A percentile compares a stretch with the other conserved stretches of the same genome.
phyloP scores from a whole-genome alignment of 2,113 vertebrate species.

The Oxygymnocypris stewartii region DNA sequence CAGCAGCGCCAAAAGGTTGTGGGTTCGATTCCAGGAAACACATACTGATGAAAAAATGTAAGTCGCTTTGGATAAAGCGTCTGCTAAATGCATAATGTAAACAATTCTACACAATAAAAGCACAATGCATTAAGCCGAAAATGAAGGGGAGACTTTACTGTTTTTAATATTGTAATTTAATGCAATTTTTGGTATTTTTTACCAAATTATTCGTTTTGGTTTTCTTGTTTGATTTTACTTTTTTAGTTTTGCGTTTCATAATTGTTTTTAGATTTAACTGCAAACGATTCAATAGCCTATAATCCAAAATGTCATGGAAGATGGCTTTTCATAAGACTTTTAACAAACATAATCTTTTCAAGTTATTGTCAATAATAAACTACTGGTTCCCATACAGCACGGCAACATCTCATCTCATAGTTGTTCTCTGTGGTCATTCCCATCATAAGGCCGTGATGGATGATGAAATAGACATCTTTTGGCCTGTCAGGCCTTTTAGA shows the following conservation, averaged over 20 bases:
- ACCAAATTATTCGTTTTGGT: no score
- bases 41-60: no score
- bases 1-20: no score
- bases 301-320: background rate
- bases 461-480: slow-evolving; percentile 60
- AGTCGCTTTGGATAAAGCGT: no score
- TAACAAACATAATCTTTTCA: no score
- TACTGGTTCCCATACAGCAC: no score
- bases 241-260: background rate
- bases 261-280: background rate
- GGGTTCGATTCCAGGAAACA: no score
- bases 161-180: background rate
- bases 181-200: background rate
- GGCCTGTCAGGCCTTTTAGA: slow-evolving; percentile 57
- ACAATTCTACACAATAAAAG: background rate
- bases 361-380: no score
- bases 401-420: background rate
- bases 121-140: background rate
- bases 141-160: background rate
- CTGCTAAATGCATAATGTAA: background rate
- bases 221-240: background rate
- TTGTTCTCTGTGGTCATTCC: slow-evolving; percentile 31
- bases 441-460: slow-evolving; percentile 73
- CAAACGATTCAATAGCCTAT: background rate
- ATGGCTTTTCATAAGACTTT: background rate